phyloP scores from a whole-genome alignment of 1,140 invertebrate species.

The Drosophila parvula region DNA sequence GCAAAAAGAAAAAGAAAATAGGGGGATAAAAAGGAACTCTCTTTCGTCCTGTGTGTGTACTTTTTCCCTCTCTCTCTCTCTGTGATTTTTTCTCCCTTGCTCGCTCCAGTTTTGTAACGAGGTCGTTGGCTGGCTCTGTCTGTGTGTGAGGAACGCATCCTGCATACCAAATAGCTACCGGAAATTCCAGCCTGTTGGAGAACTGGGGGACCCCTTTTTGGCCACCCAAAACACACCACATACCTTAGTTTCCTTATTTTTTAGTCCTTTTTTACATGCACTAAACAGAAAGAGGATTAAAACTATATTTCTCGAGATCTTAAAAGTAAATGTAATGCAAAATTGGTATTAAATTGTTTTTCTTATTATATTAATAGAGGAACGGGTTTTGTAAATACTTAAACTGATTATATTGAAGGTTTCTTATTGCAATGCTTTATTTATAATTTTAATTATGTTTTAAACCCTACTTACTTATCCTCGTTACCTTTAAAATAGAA shows the following conservation, averaged over 20 bases:
- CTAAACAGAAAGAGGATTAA: neutral
- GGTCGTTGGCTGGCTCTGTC: constrained; percentile 65
- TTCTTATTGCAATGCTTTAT: too few relatives aligned
- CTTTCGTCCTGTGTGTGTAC: constrained; percentile 17
- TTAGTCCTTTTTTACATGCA: neutral
- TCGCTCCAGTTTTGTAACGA: constrained; percentile 76
- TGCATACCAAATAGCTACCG: constrained; percentile 75
- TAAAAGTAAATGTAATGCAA: neutral
- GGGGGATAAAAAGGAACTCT: constrained; percentile 46
- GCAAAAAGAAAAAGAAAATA: constrained; percentile 7
- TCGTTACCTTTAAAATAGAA: too few relatives aligned
- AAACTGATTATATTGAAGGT: too few relatives aligned
- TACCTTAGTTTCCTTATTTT: neutral
- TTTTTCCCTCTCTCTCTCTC: neutral
- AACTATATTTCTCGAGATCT: neutral
- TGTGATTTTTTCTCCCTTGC: constrained; percentile 10
- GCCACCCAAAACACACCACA: neutral
- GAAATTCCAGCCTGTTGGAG: constrained; percentile 53
- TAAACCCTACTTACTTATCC: too few relatives aligned
- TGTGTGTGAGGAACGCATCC: constrained; percentile 59
- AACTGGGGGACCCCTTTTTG: constrained; percentile 17
- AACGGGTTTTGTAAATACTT: too few relatives aligned
- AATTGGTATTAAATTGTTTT: neutral
- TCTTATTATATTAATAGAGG: too few relatives aligned
- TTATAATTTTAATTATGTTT: too few relatives aligned